phyloP scores from a whole-genome alignment of 1,140 invertebrate species.

The Halesus radiatus region DNA sequence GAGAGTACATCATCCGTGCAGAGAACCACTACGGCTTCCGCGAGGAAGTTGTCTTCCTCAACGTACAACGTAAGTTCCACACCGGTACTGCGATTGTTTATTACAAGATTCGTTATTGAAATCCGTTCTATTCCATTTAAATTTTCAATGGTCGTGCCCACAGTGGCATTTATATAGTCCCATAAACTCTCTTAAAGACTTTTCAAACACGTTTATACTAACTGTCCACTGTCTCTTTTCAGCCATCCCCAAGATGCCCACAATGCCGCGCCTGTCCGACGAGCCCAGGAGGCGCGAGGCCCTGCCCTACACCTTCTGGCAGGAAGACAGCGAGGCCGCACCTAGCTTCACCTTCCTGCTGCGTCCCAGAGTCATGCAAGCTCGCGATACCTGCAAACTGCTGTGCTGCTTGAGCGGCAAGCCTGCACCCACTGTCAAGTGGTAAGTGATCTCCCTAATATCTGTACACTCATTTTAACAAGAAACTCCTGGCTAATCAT shows the following conservation, averaged over 20 bases:
- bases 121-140: too few relatives aligned
- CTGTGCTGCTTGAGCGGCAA: conserved; percentile 95
- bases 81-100: too few relatives aligned
- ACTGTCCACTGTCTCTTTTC: conserved; percentile 57
- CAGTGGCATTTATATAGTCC: too few relatives aligned
- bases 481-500: too few relatives aligned
- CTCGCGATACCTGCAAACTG: conserved; percentile 94
- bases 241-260: conserved; percentile 87
- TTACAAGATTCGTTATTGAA: too few relatives aligned
- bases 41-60: conserved; percentile 97
- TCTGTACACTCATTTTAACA: neutral
- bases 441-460: conserved; percentile 56
- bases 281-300: conserved; percentile 83
- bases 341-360: conserved; percentile 98
- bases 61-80: conserved; percentile 89
- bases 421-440: conserved; percentile 87
- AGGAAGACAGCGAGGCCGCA: conserved; percentile 89
- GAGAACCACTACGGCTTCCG: conserved; percentile 97
- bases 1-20: conserved; percentile 96
- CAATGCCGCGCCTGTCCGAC: conserved; percentile 81
- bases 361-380: conserved; percentile 97
- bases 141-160: too few relatives aligned
- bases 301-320: conserved; percentile 88
- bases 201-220: neutral
- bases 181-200: too few relatives aligned